A percentile compares a stretch with the other conserved stretches of the same genome.
phyloP scores from a whole-genome alignment of 2,797 vertebrate genomes.

The Bradypodion pumilum region DNA sequence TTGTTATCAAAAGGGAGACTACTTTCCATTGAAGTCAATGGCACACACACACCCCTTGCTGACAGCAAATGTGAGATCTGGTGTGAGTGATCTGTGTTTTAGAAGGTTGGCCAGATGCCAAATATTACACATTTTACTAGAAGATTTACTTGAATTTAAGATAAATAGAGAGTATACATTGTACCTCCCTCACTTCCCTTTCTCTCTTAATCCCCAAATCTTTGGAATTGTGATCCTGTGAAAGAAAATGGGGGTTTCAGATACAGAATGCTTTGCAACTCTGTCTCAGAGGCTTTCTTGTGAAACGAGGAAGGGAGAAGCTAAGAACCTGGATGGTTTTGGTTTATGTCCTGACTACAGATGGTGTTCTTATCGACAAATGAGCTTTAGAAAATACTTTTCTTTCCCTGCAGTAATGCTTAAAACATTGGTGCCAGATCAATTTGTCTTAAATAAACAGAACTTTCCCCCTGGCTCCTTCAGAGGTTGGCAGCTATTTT shows the following conservation, averaged over 20 bases:
- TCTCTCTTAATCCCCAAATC: no score
- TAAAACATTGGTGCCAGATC: constrained; percentile 52
- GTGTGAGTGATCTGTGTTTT: no score
- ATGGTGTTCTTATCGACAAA: constrained; percentile 29
- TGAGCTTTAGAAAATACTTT: constrained; percentile 19
- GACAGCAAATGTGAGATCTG: no score
- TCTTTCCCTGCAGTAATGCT: constrained; percentile 36
- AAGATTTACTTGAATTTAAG: no score
- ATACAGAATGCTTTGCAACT: not conserved
- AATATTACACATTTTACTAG: not conserved
- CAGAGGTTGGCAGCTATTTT: constrained; percentile 48
- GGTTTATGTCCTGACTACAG: constrained; percentile 18
- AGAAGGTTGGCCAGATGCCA: not conserved
- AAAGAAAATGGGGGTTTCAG: not conserved
- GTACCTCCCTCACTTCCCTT: no score
- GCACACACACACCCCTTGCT: not conserved
- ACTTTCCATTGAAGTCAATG: not conserved
- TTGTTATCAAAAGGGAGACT: not conserved
- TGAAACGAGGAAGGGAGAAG: not conserved
- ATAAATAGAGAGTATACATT: not conserved
- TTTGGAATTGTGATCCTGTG: not conserved
- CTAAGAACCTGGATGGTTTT: not conserved
- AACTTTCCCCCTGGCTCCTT: constrained; percentile 19
- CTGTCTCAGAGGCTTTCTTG: not conserved
- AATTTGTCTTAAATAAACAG: constrained; percentile 57